phyloP scores from a whole-genome alignment of 1,140 invertebrate genomes.

The Araneus ventricosus region DNA sequence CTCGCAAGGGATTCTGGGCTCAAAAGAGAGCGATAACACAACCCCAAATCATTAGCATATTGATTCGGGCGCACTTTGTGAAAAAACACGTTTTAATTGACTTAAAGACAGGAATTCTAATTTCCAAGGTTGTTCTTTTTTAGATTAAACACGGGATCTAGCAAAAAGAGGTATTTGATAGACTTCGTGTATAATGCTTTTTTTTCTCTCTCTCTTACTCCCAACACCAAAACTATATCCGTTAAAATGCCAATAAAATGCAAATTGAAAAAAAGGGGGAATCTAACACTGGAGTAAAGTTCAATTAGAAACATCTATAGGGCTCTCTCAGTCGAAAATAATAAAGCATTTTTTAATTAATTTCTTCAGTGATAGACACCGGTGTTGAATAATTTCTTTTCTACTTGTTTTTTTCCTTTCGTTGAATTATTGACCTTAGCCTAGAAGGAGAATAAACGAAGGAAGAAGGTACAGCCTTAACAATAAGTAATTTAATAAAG shows the following conservation, averaged over 20 bases:
- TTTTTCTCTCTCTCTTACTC: conserved; percentile 34
- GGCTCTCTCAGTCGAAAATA: conserved; percentile 40
- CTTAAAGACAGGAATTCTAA: conserved; percentile 75
- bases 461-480: neutral
- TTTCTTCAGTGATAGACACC: conserved; percentile 56
- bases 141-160: conserved; percentile 52
- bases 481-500: conserved; percentile 29
- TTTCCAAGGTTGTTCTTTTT: conserved; percentile 63
- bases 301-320: conserved; percentile 69
- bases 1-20: conserved; percentile 44
- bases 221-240: conserved; percentile 60
- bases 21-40: conserved; percentile 63
- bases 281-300: neutral
- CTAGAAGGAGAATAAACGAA: neutral
- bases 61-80: conserved; percentile 53
- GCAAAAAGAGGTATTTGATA: conserved; percentile 68
- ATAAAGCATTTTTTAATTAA: conserved; percentile 74
- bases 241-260: conserved; percentile 75
- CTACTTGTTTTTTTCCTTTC: neutral
- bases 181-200: conserved; percentile 24
- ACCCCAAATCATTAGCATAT: conserved; percentile 73
- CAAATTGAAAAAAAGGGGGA: conserved; percentile 48
- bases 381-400: neutral
- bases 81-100: conserved; percentile 75
- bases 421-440: neutral